Conservation (phyloP, 2,797 vertebrate genomes). For the Vultur gryphus region DNA sequence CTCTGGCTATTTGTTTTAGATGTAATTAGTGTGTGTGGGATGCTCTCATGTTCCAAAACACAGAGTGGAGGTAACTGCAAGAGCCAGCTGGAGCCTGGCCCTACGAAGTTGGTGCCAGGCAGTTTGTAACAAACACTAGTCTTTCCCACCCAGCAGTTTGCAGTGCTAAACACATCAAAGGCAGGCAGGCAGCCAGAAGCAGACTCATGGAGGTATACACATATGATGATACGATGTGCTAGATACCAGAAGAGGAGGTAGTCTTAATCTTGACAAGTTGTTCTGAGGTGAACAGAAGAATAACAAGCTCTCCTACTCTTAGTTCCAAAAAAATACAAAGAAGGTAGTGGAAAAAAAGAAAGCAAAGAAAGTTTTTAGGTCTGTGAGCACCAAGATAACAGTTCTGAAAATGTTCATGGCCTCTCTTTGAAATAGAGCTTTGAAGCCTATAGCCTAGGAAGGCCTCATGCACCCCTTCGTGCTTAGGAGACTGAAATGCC, state of each 20-base stretch:
- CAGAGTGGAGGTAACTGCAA: not conserved
- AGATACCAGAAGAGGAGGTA: not conserved
- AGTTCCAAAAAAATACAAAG: not conserved
- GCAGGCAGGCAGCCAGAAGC: not conserved
- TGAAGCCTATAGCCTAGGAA: not conserved
- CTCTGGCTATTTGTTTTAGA: not conserved
- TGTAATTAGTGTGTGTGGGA: not conserved
- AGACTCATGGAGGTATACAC: not conserved
- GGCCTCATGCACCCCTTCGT: not conserved
- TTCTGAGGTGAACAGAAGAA: not conserved
- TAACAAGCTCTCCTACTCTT: not conserved
- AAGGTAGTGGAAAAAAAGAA: not conserved
- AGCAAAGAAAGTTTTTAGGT: not conserved
- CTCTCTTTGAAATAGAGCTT: not conserved
- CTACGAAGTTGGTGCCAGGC: not conserved
- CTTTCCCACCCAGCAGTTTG: not conserved
- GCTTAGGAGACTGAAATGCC: not conserved
- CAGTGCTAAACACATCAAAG: not conserved
- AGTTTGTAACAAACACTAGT: not conserved
- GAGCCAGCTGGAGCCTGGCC: slow-evolving; percentile 25
- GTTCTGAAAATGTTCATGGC: not conserved
- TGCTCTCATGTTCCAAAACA: not conserved
- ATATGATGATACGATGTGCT: not conserved
- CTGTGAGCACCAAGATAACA: not conserved
- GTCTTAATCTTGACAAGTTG: not conserved